phyloP scores from a whole-genome alignment of 2,888 invertebrate genomes.

The Drosophila neonasuta region DNA sequence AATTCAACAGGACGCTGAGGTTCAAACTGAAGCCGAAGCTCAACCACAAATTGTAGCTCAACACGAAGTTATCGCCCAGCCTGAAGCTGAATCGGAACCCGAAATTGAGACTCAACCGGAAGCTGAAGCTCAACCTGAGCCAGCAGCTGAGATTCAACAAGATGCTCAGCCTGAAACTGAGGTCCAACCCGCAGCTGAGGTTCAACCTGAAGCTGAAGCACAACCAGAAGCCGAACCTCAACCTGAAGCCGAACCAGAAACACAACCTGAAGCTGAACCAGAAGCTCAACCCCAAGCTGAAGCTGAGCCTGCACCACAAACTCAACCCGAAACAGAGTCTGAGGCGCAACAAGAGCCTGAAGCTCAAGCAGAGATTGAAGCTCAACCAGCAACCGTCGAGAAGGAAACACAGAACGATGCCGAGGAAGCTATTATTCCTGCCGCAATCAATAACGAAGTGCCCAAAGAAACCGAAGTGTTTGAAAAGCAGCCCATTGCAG shows the following conservation, averaged over 20 bases:
- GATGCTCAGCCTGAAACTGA: background rate
- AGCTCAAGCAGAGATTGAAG: background rate
- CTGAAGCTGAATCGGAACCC: background rate
- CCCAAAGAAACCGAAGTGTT: background rate
- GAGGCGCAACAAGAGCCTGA: background rate
- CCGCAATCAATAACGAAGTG: background rate
- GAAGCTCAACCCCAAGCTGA: background rate
- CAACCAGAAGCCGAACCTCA: background rate
- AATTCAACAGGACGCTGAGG: background rate
- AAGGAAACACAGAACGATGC: constrained; percentile 1
- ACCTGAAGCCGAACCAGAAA: background rate
- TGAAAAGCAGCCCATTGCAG: constrained; percentile 3
- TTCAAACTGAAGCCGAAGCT: background rate
- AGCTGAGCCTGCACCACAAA: background rate
- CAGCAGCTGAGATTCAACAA: background rate
- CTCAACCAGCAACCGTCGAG: background rate
- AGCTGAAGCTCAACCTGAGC: constrained; percentile 7
- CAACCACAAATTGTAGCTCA: constrained; percentile 4
- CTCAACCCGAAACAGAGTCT: background rate
- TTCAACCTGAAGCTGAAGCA: background rate
- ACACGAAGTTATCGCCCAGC: background rate
- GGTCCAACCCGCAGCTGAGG: constrained; percentile 3
- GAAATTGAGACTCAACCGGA: constrained; percentile 6
- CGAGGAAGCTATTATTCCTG: constrained; percentile 4
- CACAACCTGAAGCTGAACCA: background rate